These are phyloP conservation scores for Salarias fasciatus DNA, from an alignment of 2,797 vertebrate species.

Conservation along the genomic window DNA sequence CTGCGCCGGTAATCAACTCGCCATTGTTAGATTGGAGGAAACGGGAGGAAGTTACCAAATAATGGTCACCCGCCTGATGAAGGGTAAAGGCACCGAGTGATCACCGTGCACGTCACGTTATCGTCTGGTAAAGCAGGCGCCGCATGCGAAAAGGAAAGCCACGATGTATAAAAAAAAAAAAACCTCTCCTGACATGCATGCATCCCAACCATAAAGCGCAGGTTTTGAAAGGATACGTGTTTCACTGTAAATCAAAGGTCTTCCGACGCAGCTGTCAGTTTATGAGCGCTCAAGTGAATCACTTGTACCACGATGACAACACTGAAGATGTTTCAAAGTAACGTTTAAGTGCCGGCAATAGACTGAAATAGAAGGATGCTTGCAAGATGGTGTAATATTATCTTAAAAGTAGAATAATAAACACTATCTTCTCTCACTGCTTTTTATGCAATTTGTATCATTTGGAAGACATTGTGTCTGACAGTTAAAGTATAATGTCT, in stretches of 20 bases:
- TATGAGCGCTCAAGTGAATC: conserved; percentile 34
- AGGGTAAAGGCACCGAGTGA: not conserved
- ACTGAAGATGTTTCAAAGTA: conserved; percentile 1
- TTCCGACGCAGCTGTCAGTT: conserved; percentile 39
- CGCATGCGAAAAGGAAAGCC: conserved; percentile 1
- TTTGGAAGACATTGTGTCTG: not conserved
- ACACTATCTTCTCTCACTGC: not conserved
- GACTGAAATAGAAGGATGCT: not conserved
- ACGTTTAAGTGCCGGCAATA: not conserved
- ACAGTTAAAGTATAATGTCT: not conserved
- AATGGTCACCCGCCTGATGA: conserved; percentile 8
- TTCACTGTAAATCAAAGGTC: conserved; percentile 50
- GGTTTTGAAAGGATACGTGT: conserved; percentile 26
- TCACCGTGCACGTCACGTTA: conserved; percentile 38
- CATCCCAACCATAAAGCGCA: conserved; percentile 42
- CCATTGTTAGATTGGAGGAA: no score
- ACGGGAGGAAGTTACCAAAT: no score
- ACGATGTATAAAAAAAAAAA: conserved; percentile 45
- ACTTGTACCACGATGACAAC: not conserved
- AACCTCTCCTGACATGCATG: conserved; percentile 42
- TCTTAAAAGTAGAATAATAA: not conserved
- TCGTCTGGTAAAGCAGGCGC: conserved; percentile 7
- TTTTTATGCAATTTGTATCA: not conserved
- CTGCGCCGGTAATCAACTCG: no score
- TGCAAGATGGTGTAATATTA: not conserved